These are phyloP conservation scores for Poecilus cupreus DNA, from an alignment of 2,888 invertebrate genomes.

Conservation along the genomic window DNA sequence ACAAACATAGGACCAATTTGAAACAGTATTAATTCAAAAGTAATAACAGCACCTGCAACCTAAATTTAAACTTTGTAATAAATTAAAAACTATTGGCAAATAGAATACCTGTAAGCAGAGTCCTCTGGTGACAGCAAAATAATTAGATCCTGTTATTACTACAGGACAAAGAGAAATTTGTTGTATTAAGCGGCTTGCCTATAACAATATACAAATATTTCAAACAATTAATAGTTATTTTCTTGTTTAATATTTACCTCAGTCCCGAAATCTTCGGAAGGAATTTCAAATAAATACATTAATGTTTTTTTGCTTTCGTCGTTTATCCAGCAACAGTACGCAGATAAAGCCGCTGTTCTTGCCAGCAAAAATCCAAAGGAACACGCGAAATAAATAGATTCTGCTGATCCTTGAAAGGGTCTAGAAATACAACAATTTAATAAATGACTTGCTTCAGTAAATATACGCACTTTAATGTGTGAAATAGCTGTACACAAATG, in stretches of 20 bases:
- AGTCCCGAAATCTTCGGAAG: conserved; percentile 70
- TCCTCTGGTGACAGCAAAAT: conserved; percentile 52
- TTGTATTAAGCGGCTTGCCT: conserved; percentile 51
- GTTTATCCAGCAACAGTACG: conserved; percentile 76
- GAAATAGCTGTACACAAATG: conserved; percentile 76
- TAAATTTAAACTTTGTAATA: conserved; percentile 57
- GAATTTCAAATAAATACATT: conserved; percentile 70
- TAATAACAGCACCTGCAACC: conserved; percentile 68
- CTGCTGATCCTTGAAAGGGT: conserved; percentile 67
- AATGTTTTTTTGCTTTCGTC: conserved; percentile 74
- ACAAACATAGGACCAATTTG: conserved; percentile 64
- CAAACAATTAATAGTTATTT: not conserved
- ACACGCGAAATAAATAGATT: conserved; percentile 75
- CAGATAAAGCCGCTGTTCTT: conserved; percentile 75
- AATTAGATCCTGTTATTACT: conserved; percentile 50
- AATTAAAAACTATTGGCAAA: not conserved
- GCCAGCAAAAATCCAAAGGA: conserved; percentile 76
- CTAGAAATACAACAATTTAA: conserved; percentile 63
- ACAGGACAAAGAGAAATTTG: conserved; percentile 43
- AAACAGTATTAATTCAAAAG: conserved; percentile 68
- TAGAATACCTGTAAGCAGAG: conserved; percentile 37
- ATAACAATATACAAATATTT: not conserved
- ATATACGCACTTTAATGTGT: conserved; percentile 71
- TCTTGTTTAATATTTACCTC: conserved; percentile 68
- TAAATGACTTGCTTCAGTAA: not conserved